Conservation (phyloP, 2,888 invertebrate genomes). For the Aphelenchoides bicaudatus region DNA sequence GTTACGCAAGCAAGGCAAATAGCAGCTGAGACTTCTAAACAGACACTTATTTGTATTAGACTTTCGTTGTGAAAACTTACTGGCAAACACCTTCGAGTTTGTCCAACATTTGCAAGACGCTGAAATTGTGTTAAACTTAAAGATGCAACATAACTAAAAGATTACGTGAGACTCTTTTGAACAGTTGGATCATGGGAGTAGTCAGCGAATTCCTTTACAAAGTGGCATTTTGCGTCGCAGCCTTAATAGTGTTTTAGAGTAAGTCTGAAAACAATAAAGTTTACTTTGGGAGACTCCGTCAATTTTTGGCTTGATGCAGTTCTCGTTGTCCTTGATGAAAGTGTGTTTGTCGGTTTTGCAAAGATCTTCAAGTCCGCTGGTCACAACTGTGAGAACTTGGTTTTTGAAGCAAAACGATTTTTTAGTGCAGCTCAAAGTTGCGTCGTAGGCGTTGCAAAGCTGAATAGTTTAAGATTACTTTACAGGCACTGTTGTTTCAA, state of each 20-base stretch:
- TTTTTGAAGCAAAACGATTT: constrained; percentile 3
- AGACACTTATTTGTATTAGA: too few species aligned
- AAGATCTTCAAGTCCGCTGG: constrained; percentile 2
- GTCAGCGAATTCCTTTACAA: constrained; percentile 6
- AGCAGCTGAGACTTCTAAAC: too few species aligned
- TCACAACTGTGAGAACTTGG: not conserved
- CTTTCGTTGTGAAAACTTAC: too few species aligned
- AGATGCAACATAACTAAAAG: too few species aligned
- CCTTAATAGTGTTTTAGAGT: not conserved
- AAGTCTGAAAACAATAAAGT: not conserved
- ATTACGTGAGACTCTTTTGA: constrained; percentile 1
- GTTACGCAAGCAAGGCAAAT: too few species aligned
- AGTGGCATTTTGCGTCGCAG: constrained; percentile 6
- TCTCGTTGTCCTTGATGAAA: not conserved
- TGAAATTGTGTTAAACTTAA: too few species aligned
- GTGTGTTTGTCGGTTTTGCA: not conserved
- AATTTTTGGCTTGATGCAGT: not conserved
- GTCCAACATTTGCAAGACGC: too few species aligned
- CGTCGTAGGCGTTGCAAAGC: not conserved
- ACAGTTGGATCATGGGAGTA: not conserved
- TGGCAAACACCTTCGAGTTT: too few species aligned
- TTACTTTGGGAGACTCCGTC: constrained; percentile 4
- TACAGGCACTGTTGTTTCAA: not conserved
- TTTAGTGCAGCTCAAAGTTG: not conserved
- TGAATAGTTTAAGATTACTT: not conserved